phyloP scores from a whole-genome alignment of 1,140 invertebrate genomes.

The Drosophila ohnishii region DNA sequence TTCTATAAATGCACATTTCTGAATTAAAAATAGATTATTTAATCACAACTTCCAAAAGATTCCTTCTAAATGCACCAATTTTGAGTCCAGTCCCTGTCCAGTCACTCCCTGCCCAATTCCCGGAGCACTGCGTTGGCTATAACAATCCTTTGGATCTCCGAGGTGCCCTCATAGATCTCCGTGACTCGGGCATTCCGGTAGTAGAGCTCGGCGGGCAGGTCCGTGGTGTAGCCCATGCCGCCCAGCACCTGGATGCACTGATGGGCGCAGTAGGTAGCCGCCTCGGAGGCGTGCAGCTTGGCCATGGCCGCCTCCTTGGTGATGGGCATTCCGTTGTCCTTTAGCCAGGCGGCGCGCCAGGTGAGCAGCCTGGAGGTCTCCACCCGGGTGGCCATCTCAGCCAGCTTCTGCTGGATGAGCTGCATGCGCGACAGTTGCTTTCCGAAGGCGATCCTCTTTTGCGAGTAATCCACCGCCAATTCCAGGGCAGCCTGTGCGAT shows the following conservation, averaged over 20 bases:
- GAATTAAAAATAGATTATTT: not conserved
- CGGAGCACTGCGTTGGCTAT: slow-evolving; percentile 91
- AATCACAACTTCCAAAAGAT: not conserved
- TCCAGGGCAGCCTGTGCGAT: slow-evolving; percentile 97
- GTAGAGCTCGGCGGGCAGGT: slow-evolving; percentile 97
- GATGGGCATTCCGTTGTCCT: slow-evolving; percentile 92
- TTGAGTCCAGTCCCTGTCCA: too few relatives aligned
- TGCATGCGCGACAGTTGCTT: slow-evolving; percentile 93
- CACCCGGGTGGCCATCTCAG: slow-evolving; percentile 93
- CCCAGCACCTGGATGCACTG: slow-evolving; percentile 86
- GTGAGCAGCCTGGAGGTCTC: slow-evolving; percentile 94
- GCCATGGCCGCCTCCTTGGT: slow-evolving; percentile 98
- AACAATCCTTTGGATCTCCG: slow-evolving; percentile 97
- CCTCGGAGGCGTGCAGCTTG: slow-evolving; percentile 95
- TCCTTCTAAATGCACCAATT: not conserved
- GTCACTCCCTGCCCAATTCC: slow-evolving; percentile 34
- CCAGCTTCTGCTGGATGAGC: slow-evolving; percentile 94
- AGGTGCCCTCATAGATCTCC: slow-evolving; percentile 97
- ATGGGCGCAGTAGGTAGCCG: slow-evolving; percentile 96
- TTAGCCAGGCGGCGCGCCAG: slow-evolving; percentile 95
- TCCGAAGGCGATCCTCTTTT: slow-evolving; percentile 94
- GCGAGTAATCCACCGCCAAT: slow-evolving; percentile 95
- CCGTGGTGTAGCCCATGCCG: slow-evolving; percentile 97
- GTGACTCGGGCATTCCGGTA: slow-evolving; percentile 96
- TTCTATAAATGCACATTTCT: not conserved